A percentile compares a stretch with the other conserved stretches of the same genome.
Conservation (phyloP, 2,113 vertebrate genomes). For the Pavo muticus region DNA sequence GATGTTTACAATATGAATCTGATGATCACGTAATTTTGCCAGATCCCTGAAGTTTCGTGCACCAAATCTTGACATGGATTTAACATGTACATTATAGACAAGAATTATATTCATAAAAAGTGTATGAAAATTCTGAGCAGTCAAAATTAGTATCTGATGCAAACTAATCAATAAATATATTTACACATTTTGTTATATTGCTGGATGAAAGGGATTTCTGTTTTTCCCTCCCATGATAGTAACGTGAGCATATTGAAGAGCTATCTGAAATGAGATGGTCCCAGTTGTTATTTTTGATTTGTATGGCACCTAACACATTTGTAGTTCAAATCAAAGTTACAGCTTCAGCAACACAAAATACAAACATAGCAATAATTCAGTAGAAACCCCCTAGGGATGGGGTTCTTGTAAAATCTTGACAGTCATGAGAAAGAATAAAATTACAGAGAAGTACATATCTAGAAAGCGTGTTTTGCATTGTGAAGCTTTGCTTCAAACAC, state of each 20-base stretch:
- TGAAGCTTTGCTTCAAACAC: background rate
- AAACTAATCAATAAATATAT: background rate
- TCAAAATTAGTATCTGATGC: background rate
- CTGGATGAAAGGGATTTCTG: background rate
- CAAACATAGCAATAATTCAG: background rate
- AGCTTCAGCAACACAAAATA: background rate
- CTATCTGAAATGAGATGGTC: background rate
- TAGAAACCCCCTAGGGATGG: background rate
- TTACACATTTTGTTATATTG: background rate
- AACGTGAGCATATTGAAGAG: rapidly evolving
- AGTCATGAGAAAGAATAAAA: background rate
- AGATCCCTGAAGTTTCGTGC: background rate
- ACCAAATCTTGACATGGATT: background rate
- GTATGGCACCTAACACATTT: background rate
- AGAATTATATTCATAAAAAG: background rate
- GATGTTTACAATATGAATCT: background rate
- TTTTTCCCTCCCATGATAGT: background rate
- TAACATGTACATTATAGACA: background rate
- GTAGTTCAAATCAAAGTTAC: background rate
- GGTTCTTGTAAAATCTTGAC: background rate
- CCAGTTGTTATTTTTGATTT: background rate
- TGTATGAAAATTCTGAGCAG: background rate
- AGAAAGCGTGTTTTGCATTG: background rate
- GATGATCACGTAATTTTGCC: background rate
- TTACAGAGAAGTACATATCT: background rate